Conservation (phyloP, 1,140 invertebrate species). For the Luehdorfia chinensis region DNA sequence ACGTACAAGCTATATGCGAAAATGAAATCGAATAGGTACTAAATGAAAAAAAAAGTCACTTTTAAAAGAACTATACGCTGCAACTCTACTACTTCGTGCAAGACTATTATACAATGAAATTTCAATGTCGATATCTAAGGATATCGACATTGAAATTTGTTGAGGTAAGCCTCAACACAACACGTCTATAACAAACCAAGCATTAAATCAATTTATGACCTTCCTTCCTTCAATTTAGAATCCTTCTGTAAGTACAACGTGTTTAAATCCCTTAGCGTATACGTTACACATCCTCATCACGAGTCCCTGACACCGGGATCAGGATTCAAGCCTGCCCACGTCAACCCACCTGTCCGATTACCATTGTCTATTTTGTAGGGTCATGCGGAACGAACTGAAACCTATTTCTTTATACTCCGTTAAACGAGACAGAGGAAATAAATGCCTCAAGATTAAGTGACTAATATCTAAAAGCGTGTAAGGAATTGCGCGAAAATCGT, state of each 20-base stretch:
- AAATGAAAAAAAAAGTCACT: too few relatives aligned
- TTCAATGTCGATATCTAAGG: too few relatives aligned
- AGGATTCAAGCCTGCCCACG: slow-evolving; percentile 24
- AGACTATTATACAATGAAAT: too few relatives aligned
- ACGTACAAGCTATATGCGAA: too few relatives aligned
- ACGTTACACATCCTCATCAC: slow-evolving; percentile 14
- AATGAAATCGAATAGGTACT: too few relatives aligned
- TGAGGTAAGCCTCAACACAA: too few relatives aligned
- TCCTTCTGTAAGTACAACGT: background rate
- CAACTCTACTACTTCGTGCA: too few relatives aligned
- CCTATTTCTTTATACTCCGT: slow-evolving; percentile 65
- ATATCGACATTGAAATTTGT: too few relatives aligned
- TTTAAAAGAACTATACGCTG: too few relatives aligned
- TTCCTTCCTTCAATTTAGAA: slow-evolving; percentile 7
- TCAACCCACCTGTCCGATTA: slow-evolving; percentile 71
- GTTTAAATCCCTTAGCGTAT: slow-evolving; percentile 8
- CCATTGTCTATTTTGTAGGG: slow-evolving; percentile 61
- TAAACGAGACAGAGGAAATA: slow-evolving; percentile 51
- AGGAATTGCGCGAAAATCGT: background rate
- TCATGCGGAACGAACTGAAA: slow-evolving; percentile 61
- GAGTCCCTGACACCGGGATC: background rate
- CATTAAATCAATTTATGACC: too few relatives aligned
- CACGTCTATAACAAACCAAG: too few relatives aligned
- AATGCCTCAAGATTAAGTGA: slow-evolving; percentile 50
- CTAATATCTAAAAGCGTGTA: slow-evolving; percentile 33